phyloP scores from a whole-genome alignment of 2,113 vertebrate species.

The Tinamus guttatus region DNA sequence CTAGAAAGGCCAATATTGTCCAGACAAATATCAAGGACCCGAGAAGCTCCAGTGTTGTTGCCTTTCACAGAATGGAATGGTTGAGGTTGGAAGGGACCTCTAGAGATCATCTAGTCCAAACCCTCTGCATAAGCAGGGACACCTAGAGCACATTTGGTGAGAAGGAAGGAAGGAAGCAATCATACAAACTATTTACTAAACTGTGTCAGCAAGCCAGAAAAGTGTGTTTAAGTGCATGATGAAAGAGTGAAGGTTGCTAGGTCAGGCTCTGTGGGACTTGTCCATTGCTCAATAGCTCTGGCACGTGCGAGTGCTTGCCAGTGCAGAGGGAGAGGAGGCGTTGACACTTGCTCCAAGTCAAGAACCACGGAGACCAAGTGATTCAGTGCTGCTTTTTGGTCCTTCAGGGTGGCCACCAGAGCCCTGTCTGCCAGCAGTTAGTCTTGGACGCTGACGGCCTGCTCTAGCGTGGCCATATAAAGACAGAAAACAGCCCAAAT shows the following conservation, averaged over 20 bases:
- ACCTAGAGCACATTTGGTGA: not conserved
- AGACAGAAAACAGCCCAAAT: not conserved
- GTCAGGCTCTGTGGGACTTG: not conserved
- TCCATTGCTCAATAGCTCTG: not conserved
- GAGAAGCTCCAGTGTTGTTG: not conserved
- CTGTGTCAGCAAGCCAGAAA: not conserved
- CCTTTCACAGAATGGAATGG: not conserved
- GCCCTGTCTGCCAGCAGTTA: not conserved
- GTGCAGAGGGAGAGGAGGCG: not conserved
- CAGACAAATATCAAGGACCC: not conserved
- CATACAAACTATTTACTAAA: not conserved
- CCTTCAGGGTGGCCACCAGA: not conserved
- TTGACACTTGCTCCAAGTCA: not conserved
- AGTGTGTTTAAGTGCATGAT: not conserved
- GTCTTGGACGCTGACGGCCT: rapidly evolving
- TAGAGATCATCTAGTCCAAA: too few species aligned
- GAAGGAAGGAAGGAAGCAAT: not conserved
- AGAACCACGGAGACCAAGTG: not conserved
- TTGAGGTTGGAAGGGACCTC: too few species aligned
- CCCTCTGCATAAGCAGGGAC: too few species aligned
- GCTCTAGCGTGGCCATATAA: not conserved
- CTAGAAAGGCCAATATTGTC: not conserved
- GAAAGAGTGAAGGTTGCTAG: conserved; percentile 15
- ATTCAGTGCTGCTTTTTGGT: not conserved
- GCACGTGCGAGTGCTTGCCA: not conserved